These are phyloP conservation scores for Osmerus eperlanus DNA, from an alignment of 2,113 vertebrate genomes.

Conservation along the genomic window DNA sequence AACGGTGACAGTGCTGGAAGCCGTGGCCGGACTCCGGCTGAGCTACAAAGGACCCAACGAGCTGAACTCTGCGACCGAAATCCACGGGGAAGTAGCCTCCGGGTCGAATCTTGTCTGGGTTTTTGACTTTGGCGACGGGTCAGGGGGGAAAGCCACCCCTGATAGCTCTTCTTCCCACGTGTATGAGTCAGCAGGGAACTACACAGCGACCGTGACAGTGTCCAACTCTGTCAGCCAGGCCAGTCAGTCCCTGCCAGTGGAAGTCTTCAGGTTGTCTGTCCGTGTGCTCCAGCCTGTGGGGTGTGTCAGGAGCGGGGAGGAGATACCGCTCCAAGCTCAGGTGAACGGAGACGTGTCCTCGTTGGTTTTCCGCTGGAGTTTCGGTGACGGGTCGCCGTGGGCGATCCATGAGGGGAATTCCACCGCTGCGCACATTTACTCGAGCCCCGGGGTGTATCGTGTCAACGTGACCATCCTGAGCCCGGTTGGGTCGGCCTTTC, in stretches of 20 bases:
- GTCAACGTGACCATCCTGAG: conserved; percentile 61
- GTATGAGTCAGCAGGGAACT: conserved; percentile 66
- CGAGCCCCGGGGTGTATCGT: conserved; percentile 51
- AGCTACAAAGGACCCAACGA: conserved; percentile 54
- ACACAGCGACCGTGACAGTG: conserved; percentile 57
- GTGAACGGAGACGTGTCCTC: conserved; percentile 53
- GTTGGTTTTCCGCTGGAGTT: conserved; percentile 69
- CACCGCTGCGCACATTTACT: conserved; percentile 56
- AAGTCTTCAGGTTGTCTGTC: conserved; percentile 62
- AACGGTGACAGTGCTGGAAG: conserved; percentile 57
- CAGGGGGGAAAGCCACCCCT: conserved; percentile 40
- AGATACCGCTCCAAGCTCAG: conserved; percentile 44
- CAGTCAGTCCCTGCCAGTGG: conserved; percentile 42
- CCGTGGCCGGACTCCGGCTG: conserved; percentile 60
- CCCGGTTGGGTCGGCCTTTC: conserved; percentile 25
- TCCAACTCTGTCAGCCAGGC: conserved; percentile 59
- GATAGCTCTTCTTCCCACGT: conserved; percentile 53
- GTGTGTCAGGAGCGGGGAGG: conserved; percentile 51
- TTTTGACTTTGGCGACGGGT: conserved; percentile 75
- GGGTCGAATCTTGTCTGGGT: conserved; percentile 65
- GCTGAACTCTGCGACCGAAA: conserved; percentile 45
- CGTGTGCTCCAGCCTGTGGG: conserved; percentile 53
- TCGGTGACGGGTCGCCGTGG: conserved; percentile 62
- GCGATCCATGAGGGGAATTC: conserved; percentile 48
- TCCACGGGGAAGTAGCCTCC: conserved; percentile 55